These are phyloP conservation scores for Acestrorhynchus altus DNA, from an alignment of 2,797 vertebrate species.

Conservation along the genomic window DNA sequence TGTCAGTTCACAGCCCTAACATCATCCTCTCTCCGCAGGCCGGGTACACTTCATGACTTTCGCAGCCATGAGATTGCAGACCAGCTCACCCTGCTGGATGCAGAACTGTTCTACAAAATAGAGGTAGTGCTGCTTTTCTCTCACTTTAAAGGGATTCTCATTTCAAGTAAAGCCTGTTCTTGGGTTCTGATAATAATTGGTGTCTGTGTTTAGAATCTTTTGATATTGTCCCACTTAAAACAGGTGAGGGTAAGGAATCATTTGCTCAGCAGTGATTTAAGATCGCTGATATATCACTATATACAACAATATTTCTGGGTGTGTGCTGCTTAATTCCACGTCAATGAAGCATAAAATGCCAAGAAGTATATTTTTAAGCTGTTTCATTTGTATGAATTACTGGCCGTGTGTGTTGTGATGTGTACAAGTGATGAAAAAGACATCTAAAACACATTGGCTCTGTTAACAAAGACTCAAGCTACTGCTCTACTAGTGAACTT, in stretches of 20 bases:
- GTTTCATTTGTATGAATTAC: slow-evolving; percentile 77
- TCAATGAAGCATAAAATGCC: neutral
- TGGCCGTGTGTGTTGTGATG: too few relatives aligned
- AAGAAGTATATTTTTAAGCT: neutral
- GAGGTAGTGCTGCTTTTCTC: slow-evolving; percentile 82
- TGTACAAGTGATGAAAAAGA: neutral
- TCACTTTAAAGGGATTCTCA: neutral
- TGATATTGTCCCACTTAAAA: too few relatives aligned
- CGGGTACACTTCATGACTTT: slow-evolving; percentile 96
- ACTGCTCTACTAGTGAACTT: too few relatives aligned
- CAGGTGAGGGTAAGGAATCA: too few relatives aligned
- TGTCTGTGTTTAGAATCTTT: too few relatives aligned
- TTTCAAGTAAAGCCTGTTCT: neutral
- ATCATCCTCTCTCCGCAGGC: slow-evolving; percentile 75
- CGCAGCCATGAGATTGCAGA: slow-evolving; percentile 98
- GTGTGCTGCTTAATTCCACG: neutral
- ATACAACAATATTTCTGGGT: too few relatives aligned
- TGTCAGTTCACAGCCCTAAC: too few relatives aligned
- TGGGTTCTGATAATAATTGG: too few relatives aligned
- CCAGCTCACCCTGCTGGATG: slow-evolving; percentile 96
- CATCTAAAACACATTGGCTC: too few relatives aligned
- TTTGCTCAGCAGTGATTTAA: too few relatives aligned
- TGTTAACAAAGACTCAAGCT: too few relatives aligned
- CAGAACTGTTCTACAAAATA: slow-evolving; percentile 97
- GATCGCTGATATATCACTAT: too few relatives aligned